Evolutionary conservation across 2,113 vertebrate species (phyloP), one percentile per base, ranked within the genome.

Genomic region (Clarias gariepinus): DNA sequence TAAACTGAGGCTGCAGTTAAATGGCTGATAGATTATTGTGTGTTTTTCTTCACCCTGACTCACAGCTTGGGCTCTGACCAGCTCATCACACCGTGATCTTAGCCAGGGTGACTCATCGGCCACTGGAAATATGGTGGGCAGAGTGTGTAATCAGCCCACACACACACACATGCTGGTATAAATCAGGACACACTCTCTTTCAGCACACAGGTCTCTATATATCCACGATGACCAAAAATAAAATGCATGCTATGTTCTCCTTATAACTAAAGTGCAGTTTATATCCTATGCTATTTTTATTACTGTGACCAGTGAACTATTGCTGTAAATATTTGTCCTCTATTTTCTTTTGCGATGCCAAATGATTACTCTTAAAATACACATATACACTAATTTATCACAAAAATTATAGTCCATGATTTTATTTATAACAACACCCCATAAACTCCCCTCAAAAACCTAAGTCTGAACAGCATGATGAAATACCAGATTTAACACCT

Each of bases 161-260:
- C 60, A 68, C 23, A 68, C 36, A 53, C 73, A 53, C 52, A 57
- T 64, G 71, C 66, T 55, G 21, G 55, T 53, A 13, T 82, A 73
- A 61, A 86, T 81, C 76, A 68, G 84, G 63, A 80, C 76, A 28
- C 74, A 68, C 84, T 74, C 53, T 52, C 66, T 73, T 73, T 60
- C 53, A 82, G 36, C 81, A 47, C 41, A 28, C 36, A 82, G 81
- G 41, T 82, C 81, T 66, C 36, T 52, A 79, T 33, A 79, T 58
- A 60, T 79, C 53, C 21, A 7, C 12, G 28, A 58, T 10, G 8
- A 55, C 77, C 53, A 79, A 28, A 79, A 79, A 79, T 79, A 36
- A 79, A 79, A 79, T 55, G 7, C 12, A 16, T 11, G 53, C 73
- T n/a, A 78, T 30, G 52, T 18, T 28, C 47, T 3, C 9, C 3